Evolutionary conservation across 1,140 invertebrate genomes (phyloP).

Genomic region (Zaprionus camerounensis): DNA sequence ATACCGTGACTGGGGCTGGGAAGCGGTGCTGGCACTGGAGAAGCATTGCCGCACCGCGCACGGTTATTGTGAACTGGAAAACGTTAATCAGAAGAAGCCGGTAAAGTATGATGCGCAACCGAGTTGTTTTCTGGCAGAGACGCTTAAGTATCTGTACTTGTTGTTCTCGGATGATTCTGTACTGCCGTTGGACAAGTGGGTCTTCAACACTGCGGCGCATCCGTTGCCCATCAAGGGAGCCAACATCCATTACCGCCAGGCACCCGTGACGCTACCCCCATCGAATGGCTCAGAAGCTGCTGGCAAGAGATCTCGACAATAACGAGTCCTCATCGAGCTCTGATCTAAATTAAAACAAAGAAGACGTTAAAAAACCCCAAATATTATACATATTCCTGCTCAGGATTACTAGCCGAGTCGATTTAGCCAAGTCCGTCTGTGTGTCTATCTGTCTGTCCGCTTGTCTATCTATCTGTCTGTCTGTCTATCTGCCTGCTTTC

Average conservation of each 20-base stretch:
- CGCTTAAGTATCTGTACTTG: constrained; percentile 99
- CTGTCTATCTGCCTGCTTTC: too few relatives aligned
- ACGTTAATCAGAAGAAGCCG: constrained; percentile 94
- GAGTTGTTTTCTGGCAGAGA: constrained; percentile 99
- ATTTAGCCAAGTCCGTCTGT: too few relatives aligned
- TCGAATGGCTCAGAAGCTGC: constrained; percentile 64
- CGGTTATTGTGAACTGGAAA: constrained; percentile 96
- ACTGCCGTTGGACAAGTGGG: constrained; percentile 97
- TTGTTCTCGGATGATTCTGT: constrained; percentile 97
- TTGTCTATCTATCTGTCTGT: too few relatives aligned
- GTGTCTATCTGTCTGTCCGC: too few relatives aligned
- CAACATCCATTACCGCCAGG: constrained; percentile 89
- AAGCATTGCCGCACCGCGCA: constrained; percentile 95
- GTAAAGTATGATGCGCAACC: constrained; percentile 99
- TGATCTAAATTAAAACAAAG: background rate
- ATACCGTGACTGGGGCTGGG: constrained; percentile 99
- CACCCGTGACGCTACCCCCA: constrained; percentile 64
- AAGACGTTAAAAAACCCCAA: too few relatives aligned
- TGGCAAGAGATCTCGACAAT: background rate
- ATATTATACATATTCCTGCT: too few relatives aligned
- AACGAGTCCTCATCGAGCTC: background rate
- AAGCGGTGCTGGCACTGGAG: constrained; percentile 96
- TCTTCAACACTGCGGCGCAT: constrained; percentile 99
- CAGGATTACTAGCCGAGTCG: too few relatives aligned
- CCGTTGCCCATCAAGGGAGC: constrained; percentile 94